Percentiles rank a stretch among this genome's conserved stretches.
Conservation (phyloP, 2,797 vertebrate species). For the Limnodromus scolopaceus region DNA sequence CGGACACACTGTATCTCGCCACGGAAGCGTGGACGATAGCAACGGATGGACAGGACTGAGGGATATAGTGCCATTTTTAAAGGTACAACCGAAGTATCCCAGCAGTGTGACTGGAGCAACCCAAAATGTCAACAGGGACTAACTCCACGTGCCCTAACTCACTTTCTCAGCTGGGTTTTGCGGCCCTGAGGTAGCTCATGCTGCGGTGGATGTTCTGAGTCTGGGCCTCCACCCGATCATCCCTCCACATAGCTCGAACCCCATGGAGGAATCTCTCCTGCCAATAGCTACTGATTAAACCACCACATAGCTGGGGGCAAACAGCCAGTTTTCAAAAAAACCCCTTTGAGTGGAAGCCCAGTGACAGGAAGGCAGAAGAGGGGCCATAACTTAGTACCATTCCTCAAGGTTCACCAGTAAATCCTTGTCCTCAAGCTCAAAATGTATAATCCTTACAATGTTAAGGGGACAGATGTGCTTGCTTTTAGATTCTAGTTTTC, state of each 20-base stretch:
- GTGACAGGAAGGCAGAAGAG: not conserved
- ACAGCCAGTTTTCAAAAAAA: not conserved
- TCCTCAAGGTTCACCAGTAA: not conserved
- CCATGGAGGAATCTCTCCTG: not conserved
- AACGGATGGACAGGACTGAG: not conserved
- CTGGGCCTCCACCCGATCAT: not conserved
- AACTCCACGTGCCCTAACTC: rapidly evolving
- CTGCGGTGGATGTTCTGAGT: not conserved
- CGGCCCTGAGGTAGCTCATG: not conserved
- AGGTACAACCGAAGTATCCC: not conserved
- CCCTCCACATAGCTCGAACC: not conserved
- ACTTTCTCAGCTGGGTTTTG: not conserved
- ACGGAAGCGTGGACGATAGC: not conserved
- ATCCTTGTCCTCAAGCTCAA: not conserved
- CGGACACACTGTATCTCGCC: rapidly evolving
- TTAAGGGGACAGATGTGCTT: not conserved
- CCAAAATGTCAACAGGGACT: not conserved
- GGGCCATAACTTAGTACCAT: not conserved
- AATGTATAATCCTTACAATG: not conserved
- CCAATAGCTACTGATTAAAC: not conserved
- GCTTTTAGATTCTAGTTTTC: not conserved
- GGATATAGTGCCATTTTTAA: not conserved
- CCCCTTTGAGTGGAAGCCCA: not conserved
- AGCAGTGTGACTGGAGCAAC: not conserved
- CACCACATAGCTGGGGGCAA: not conserved